Base-by-base conservation (phyloP, 2,113 vertebrate genomes). In the Planiliza haematocheilus region DNA sequence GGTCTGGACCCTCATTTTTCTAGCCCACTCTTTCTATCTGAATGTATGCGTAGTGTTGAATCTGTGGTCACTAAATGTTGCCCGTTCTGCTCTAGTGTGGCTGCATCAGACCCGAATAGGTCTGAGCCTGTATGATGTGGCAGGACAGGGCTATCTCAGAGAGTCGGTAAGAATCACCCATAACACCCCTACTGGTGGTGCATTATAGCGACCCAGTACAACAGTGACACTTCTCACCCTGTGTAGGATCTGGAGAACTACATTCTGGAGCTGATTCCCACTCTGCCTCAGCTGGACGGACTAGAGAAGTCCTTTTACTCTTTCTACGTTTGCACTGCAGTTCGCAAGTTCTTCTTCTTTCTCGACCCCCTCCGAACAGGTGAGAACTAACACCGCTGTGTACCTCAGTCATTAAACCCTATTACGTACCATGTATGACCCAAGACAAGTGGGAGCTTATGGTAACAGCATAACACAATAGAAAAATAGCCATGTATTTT, bases 301-400 rank as follows among this genome's bases (percentile, higher is more conserved):
- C 90, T 99, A 85, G 98, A 99, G 93, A 99, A 98, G 85, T 99
- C 97, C 21, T 99, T 99, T 91, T 99, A 99, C 50, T 99, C 98
- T 0, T 99, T 99, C 82, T 99, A 99, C 57, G 98, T 99, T 73
- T 99, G 97, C 91, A 99, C 98, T 7, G 97, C 98, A 12, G 97
- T 99, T 69, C 95, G 97, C 61, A 99, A 99, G 78, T 99, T 99
- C 82, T 99, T 99, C 82, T 99, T 99, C 85, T 99, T 99, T 86
- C 94, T 99, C 52, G 98, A 99, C 89, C 97, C 98, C 38, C 95
- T 99, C 39, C 95, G 97, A 89, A 99, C 97, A 78, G 97, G 97
- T 96, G 73, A 87, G 85, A 48, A 11, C 42, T 30, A 82, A 38
- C 11, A 13, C 4, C 14, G 10, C n/a, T 14, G 5, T 34, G 45